These are phyloP conservation scores for Copidosoma aretas DNA, from an alignment of 2,888 invertebrate genomes.

Conservation along the genomic window DNA sequence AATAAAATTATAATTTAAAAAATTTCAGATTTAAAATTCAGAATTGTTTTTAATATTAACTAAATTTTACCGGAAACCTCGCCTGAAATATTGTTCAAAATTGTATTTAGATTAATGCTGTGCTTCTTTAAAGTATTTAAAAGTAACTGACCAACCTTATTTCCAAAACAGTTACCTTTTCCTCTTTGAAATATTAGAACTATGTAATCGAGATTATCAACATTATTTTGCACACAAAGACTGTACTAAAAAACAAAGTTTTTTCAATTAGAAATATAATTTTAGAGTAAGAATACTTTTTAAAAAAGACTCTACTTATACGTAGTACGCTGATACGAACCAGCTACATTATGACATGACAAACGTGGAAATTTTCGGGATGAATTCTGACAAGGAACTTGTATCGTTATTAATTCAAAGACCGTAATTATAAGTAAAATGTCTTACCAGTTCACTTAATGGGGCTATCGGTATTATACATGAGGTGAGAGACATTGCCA, in stretches of 20 bases:
- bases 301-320: too few species aligned
- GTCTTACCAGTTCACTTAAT: slow-evolving; percentile 9
- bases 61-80: too few species aligned
- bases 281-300: too few species aligned
- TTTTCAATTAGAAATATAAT: too few species aligned
- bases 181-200: not conserved
- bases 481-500: slow-evolving; percentile 3
- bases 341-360: not conserved
- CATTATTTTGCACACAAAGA: not conserved
- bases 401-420: slow-evolving; percentile 12
- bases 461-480: slow-evolving; percentile 10
- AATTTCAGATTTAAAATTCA: too few species aligned
- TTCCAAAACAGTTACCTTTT: too few species aligned
- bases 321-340: not conserved
- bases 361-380: slow-evolving; percentile 13
- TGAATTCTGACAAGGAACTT: slow-evolving; percentile 12
- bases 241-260: not conserved
- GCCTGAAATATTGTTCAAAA: too few species aligned
- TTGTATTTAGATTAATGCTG: too few species aligned
- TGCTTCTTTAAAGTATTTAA: too few species aligned
- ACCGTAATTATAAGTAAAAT: slow-evolving; percentile 17
- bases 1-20: too few species aligned
- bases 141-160: too few species aligned
- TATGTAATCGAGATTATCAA: not conserved
- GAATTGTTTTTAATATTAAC: too few species aligned